These are phyloP conservation scores for Sitobion miscanthi DNA, from an alignment of 1,140 invertebrate species.

Conservation along the genomic window DNA sequence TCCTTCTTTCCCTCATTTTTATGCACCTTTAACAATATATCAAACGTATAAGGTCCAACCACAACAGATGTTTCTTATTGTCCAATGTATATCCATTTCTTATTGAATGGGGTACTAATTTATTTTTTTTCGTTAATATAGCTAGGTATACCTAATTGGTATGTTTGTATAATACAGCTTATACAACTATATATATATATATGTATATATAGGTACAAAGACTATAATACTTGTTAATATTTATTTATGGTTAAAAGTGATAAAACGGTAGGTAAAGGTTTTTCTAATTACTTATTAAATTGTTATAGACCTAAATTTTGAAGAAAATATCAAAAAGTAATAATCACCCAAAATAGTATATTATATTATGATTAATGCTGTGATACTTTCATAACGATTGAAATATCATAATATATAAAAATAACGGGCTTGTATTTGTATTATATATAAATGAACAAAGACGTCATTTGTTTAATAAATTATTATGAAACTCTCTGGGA, in stretches of 20 bases:
- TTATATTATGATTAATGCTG: background rate
- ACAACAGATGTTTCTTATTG: conserved; percentile 24
- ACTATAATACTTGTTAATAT: background rate
- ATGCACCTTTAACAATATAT: background rate
- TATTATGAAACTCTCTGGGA: background rate
- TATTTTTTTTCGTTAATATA: background rate
- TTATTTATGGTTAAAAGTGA: background rate
- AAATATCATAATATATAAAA: background rate
- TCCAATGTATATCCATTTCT: background rate
- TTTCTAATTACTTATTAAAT: background rate
- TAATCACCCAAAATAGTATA: background rate
- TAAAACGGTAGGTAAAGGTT: background rate
- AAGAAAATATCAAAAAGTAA: background rate
- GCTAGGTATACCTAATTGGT: background rate
- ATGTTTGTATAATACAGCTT: background rate
- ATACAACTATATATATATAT: background rate
- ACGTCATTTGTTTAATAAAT: background rate
- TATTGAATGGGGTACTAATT: conserved; percentile 13
- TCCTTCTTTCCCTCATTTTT: background rate
- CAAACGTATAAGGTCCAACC: background rate
- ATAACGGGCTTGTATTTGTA: background rate
- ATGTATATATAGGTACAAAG: background rate
- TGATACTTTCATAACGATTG: background rate
- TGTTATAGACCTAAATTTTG: background rate
- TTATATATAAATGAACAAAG: background rate